phyloP scores from a whole-genome alignment of 2,888 invertebrate genomes.

The Chymomyza fuscimana region DNA sequence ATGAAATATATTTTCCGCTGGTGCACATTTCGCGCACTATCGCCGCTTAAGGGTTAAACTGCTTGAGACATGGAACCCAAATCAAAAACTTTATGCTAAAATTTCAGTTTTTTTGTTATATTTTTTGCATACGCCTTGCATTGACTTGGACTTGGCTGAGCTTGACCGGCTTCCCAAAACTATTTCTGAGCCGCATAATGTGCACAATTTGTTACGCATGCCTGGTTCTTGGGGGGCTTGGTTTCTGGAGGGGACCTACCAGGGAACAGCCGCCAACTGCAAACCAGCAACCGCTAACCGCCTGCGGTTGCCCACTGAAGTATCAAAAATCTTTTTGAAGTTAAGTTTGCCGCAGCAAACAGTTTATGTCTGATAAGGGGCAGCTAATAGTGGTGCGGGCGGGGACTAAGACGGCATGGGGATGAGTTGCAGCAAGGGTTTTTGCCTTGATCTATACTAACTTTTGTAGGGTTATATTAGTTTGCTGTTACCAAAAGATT shows the following conservation, averaged over 20 bases:
- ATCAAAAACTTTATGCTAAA: conserved; percentile 43
- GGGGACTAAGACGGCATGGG: not conserved
- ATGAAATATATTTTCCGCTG: too few species aligned
- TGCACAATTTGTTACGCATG: conserved; percentile 68
- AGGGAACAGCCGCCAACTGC: not conserved
- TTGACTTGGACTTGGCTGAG: conserved; percentile 15
- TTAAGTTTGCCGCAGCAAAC: conserved; percentile 47
- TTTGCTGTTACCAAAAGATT: too few species aligned
- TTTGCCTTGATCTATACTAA: conserved; percentile 23
- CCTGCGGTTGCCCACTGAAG: conserved; percentile 62
- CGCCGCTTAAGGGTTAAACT: not conserved
- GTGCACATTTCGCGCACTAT: not conserved
- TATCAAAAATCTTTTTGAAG: conserved; percentile 69
- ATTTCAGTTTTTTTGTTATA: not conserved
- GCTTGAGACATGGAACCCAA: conserved; percentile 29
- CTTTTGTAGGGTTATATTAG: too few species aligned
- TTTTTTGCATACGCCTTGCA: conserved; percentile 24
- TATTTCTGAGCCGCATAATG: conserved; percentile 66
- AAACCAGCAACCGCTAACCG: not conserved
- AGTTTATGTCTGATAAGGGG: conserved; percentile 2
- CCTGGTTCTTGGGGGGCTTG: conserved; percentile 16
- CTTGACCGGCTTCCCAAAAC: conserved; percentile 34
- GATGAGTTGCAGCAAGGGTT: conserved; percentile 56
- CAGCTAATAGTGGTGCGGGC: not conserved
- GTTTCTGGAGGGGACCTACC: not conserved